phyloP scores from a whole-genome alignment of 2,113 vertebrate species.

The Porphyrio hochstetteri region DNA sequence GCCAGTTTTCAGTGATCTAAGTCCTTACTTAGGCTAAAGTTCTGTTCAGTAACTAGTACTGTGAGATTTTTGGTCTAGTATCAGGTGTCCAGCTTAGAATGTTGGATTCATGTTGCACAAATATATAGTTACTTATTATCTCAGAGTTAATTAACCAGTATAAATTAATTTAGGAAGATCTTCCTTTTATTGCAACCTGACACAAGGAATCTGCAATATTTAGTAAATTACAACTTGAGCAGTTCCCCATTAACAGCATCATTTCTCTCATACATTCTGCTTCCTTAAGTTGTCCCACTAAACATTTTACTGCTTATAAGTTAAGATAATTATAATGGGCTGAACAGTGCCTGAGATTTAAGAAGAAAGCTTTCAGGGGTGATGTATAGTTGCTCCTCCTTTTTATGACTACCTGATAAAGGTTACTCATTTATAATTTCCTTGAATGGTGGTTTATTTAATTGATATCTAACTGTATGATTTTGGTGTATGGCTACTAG shows the following conservation, averaged over 20 bases:
- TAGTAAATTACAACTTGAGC: conserved; percentile 23
- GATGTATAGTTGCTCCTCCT: background rate
- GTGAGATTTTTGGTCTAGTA: background rate
- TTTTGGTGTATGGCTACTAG: background rate
- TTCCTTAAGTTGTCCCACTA: background rate
- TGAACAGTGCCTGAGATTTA: background rate
- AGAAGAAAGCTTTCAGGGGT: background rate
- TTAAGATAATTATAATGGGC: background rate
- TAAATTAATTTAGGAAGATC: conserved; percentile 25
- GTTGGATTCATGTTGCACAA: background rate
- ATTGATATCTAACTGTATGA: background rate
- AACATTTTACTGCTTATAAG: conserved; percentile 23
- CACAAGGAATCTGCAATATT: conserved; percentile 29
- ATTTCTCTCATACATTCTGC: conserved; percentile 20
- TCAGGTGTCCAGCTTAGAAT: background rate
- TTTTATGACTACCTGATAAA: background rate
- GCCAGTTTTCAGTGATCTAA: background rate
- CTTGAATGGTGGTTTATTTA: background rate
- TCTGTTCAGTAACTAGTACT: background rate
- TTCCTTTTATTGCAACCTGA: conserved; percentile 25
- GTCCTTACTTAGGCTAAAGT: background rate
- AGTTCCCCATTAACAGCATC: conserved; percentile 11
- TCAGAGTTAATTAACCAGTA: conserved; percentile 25
- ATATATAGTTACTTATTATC: background rate
- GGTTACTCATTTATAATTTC: background rate